phyloP scores from a whole-genome alignment of 2,888 invertebrate genomes.

The Noctuana brunneofusca region DNA sequence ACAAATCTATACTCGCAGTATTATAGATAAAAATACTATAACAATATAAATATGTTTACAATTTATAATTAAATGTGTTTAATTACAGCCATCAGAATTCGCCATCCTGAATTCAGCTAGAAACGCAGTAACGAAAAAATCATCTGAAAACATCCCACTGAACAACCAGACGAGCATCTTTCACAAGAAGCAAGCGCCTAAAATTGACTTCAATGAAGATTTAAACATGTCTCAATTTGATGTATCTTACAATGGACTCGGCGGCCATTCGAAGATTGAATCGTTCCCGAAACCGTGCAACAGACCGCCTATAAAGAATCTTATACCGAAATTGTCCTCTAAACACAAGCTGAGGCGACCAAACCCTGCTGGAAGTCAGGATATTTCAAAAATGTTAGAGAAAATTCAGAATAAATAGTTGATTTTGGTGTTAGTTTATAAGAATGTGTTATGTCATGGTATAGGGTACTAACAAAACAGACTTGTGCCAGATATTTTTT shows the following conservation, averaged over 20 bases:
- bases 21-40: too few species aligned
- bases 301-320: slow-evolving; percentile 46
- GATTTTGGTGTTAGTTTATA: not conserved
- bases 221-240: slow-evolving; percentile 43
- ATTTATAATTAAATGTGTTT: too few species aligned
- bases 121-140: slow-evolving; percentile 43
- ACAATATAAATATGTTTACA: too few species aligned
- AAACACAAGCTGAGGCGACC: slow-evolving; percentile 63
- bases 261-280: slow-evolving; percentile 81
- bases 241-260: slow-evolving; percentile 78
- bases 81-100: slow-evolving; percentile 60
- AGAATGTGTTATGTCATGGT: too few species aligned
- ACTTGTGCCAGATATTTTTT: too few species aligned
- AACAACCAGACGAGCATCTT: slow-evolving; percentile 55
- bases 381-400: slow-evolving; percentile 57
- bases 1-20: too few species aligned
- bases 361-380: slow-evolving; percentile 49
- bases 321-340: slow-evolving; percentile 55
- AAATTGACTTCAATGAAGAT: slow-evolving; percentile 47
- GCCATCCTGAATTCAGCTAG: slow-evolving; percentile 55
- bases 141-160: slow-evolving; percentile 26
- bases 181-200: slow-evolving; percentile 53
- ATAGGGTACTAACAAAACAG: too few species aligned
- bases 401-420: slow-evolving; percentile 40
- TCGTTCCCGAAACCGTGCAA: slow-evolving; percentile 65